These are phyloP conservation scores for Labeo rohita DNA, from an alignment of 2,113 vertebrate species.

Conservation along the genomic window DNA sequence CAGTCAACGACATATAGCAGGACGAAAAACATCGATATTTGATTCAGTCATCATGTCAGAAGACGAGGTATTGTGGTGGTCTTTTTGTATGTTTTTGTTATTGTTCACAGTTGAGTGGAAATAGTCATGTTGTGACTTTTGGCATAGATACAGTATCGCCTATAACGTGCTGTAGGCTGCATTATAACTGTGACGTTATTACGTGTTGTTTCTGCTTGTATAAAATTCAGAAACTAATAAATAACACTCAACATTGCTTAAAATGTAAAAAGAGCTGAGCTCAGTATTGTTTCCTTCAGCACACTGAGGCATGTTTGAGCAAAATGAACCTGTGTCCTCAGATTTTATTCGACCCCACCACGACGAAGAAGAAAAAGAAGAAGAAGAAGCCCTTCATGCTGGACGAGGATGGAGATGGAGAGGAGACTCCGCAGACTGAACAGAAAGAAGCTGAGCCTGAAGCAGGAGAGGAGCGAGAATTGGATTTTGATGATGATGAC, in stretches of 20 bases:
- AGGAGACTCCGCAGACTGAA: constrained; percentile 86
- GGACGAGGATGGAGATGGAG: constrained; percentile 92
- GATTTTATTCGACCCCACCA: constrained; percentile 99
- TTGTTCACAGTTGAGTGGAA: neutral
- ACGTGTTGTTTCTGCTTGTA: neutral
- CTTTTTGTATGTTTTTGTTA: neutral
- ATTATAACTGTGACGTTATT: too few species aligned
- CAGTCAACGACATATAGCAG: neutral
- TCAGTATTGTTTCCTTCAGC: neutral
- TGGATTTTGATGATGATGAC: constrained; percentile 93
- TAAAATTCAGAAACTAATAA: neutral
- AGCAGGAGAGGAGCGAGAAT: constrained; percentile 88
- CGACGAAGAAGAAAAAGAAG: constrained; percentile 99
- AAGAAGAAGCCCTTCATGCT: constrained; percentile 99
- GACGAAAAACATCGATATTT: neutral
- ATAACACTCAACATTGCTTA: neutral
- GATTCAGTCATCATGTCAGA: constrained; percentile 75
- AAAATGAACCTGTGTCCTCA: constrained; percentile 56
- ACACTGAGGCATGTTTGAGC: neutral
- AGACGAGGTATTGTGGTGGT: constrained; percentile 73
- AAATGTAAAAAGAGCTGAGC: neutral
- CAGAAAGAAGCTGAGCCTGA: constrained; percentile 89
- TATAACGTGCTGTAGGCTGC: neutral
- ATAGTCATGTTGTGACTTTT: neutral
- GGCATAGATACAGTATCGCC: neutral